phyloP scores from a whole-genome alignment of 2,797 vertebrate genomes.

The Sarcophilus harrisii region DNA sequence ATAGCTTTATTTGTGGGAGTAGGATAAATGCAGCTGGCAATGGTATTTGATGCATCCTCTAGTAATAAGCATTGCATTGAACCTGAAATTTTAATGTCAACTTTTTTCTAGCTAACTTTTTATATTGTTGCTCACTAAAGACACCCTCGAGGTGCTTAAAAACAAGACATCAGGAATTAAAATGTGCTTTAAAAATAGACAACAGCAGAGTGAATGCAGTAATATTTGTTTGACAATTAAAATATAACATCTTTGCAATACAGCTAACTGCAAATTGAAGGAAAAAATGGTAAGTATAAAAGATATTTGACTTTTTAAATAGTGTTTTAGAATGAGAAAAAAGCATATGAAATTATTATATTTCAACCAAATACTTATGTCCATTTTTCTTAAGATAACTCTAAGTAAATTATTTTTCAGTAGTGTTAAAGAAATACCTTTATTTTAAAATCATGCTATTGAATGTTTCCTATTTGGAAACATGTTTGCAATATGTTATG shows the following conservation, averaged over 20 bases:
- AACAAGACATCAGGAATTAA: conserved; percentile 38
- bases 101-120: conserved; percentile 34
- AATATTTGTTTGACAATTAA: conserved; percentile 61
- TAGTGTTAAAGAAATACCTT: not conserved
- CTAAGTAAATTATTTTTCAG: not conserved
- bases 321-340: conserved; percentile 64
- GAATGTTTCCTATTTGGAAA: not conserved
- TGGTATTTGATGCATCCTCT: conserved; percentile 33
- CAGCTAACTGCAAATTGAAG: conserved; percentile 41
- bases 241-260: conserved; percentile 50
- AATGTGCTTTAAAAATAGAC: conserved; percentile 42
- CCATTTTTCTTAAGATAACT: not conserved
- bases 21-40: conserved; percentile 13
- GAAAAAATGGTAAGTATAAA: conserved; percentile 38
- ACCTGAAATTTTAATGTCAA: conserved; percentile 46
- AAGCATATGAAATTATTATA: conserved; percentile 23
- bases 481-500: not conserved
- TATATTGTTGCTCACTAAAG: conserved; percentile 53
- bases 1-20: conserved; percentile 32
- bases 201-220: conserved; percentile 17
- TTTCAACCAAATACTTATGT: conserved; percentile 51
- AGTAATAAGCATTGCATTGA: not conserved
- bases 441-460: not conserved
- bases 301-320: conserved; percentile 18
- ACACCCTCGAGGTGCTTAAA: conserved; percentile 56